Base-by-base conservation (phyloP, 2,888 invertebrate species). In the Drosophila neonasuta region DNA sequence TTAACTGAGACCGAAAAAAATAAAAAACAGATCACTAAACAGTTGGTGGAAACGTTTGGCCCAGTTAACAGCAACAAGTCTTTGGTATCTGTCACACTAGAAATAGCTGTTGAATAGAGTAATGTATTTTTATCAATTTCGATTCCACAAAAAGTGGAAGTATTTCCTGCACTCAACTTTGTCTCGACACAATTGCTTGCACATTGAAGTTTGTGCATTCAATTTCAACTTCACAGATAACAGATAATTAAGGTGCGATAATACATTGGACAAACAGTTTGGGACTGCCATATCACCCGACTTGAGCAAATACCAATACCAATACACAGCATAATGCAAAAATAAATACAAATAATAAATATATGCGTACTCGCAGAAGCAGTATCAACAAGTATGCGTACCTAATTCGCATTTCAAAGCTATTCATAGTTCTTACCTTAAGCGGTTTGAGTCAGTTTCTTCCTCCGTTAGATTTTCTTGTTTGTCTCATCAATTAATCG, bases 11-110 rank as follows among this genome's bases (percentile, higher is more conserved):
- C 50, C 29, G 44, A 61, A 65, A 64, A 63, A 68, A n/a, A 42
- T 51, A 65, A 63, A 32, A 62, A 66, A 52, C 29, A 56, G 66
- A 71, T 71, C 71, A 79, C 82, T 80, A 48, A 78, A 78, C 80
- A 85, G 82, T 61, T 80, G 78, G 29, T 9, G 13, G 34, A 2
- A 55, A 39, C 52, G 44, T 57, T 55, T 73, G 66, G 30, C 74
- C 74, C 59, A 74, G 29, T 69, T 73, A 61, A 57, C 42, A 36
- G 48, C 15, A 17, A 30, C 11, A 20, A 13, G 9, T 49, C 4
- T 13, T 39, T 41, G n/a, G 17, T n/a, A 15, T 17, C 11, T 7
- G 17, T 39, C 2, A 39, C 39, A 13, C 7, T 45, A 11, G 44
- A n/a, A 17, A 4, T 10, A 44, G n/a, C 11, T 11, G 5, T 44